These are phyloP conservation scores for Lepidothrix coronata DNA, from an alignment of 2,113 vertebrate genomes.

Conservation along the genomic window DNA sequence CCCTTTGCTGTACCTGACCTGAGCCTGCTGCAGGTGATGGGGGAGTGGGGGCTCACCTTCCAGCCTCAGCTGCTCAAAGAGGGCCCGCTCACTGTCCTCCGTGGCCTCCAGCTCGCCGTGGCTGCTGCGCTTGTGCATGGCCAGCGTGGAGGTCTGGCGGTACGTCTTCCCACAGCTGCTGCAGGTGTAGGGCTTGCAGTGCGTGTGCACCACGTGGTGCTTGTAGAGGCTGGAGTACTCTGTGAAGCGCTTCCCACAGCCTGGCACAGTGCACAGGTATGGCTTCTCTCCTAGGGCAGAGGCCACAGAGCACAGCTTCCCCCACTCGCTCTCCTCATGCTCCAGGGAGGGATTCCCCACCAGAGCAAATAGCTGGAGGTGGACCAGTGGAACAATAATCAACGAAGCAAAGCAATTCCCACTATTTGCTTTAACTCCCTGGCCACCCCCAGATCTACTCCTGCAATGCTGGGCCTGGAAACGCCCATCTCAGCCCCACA, in stretches of 20 bases:
- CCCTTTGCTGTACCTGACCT: background rate
- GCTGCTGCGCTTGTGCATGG: slow-evolving; percentile 81
- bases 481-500: background rate
- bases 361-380: background rate
- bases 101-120: slow-evolving; percentile 81
- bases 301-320: background rate
- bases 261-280: slow-evolving; percentile 81
- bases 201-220: slow-evolving; percentile 86
- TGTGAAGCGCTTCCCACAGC: slow-evolving; percentile 84
- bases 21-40: rapidly evolving
- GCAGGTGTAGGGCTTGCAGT: slow-evolving; percentile 86
- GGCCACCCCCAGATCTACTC: background rate
- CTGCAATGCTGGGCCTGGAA: background rate
- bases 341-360: background rate
- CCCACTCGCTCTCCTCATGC: background rate
- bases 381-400: background rate
- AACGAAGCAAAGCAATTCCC: background rate
- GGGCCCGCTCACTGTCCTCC: slow-evolving; percentile 73
- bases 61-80: slow-evolving; percentile 74
- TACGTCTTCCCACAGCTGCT: slow-evolving; percentile 84
- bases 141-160: slow-evolving; percentile 83
- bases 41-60: slow-evolving; percentile 50
- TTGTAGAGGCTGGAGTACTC: slow-evolving; percentile 88
- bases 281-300: slow-evolving; percentile 82
- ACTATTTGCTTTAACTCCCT: background rate